Base-by-base conservation (phyloP, 2,797 vertebrate species). In the Alectoris magna region DNA sequence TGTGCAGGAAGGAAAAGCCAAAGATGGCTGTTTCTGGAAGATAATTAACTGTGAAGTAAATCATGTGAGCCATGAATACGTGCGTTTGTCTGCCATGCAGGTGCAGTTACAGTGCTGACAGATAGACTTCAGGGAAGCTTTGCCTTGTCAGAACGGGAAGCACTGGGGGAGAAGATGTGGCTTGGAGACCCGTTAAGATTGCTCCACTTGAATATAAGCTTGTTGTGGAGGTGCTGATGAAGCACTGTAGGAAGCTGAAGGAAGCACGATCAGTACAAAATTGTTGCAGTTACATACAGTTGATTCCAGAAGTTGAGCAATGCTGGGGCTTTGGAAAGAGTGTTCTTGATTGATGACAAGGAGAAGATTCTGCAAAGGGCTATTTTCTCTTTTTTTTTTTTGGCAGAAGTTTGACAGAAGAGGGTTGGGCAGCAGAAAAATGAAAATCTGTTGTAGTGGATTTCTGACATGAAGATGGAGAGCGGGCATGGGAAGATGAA, bases 101-200 rank as follows among this genome's bases (percentile, higher is more conserved):
- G 6, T 74, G 16, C 8, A 62, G 2, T 39, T 27, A 34, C 38
- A 79, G 74, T 38, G 62, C 41, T 26, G 69, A 22, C 10, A 51
- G 26, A 16, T 53, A 16, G 14, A 5, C 12, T 79, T 39, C 10
- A 34, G 14, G 21, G 31, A 74, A 41, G 43, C 55, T 80, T 74
- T 70, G 72, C 44, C 19, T 55, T 36, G 19, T 31, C 46, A 75
- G 34, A 51, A 15, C 17, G 38, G 55, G 18, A 26, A 44, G 2
- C 7, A 5, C 13, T 67, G 2, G 1, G 18, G 6, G 48, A 24
- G 11, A 7, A 12, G 48, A 16, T 11, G 1, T 1, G 3, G 2
- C 18, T 27, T 44, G 1, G 11, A 13, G 31, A 6, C 11, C 55
- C 81, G 64, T 36, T 90, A 68, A 78, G 49, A 44, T 66, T n/a